phyloP scores from a whole-genome alignment of 2,888 invertebrate genomes.

The Selenia dentaria region DNA sequence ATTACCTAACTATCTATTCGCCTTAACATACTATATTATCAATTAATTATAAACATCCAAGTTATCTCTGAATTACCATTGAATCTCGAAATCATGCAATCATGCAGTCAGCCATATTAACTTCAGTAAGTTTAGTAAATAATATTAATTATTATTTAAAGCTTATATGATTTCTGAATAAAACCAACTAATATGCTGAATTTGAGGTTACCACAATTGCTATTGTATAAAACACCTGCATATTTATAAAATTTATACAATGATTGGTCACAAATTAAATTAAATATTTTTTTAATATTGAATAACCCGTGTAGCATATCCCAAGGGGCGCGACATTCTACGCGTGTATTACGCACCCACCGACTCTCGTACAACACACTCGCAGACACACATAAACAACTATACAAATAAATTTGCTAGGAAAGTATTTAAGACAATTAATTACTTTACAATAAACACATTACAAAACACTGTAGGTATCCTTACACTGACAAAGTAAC shows the following conservation, averaged over 20 bases:
- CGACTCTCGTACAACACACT: conserved; percentile 28
- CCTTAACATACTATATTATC: conserved; percentile 38
- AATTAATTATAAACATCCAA: conserved; percentile 37
- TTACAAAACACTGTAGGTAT: conserved; percentile 66
- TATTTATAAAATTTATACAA: conserved; percentile 64
- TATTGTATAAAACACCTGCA: conserved; percentile 60
- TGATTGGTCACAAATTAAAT: conserved; percentile 57
- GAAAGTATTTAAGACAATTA: conserved; percentile 58
- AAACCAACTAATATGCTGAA: conserved; percentile 60
- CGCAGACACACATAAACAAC: conserved; percentile 39
- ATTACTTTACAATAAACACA: conserved; percentile 68
- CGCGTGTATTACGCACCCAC: too few species aligned
- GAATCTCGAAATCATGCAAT: conserved; percentile 39
- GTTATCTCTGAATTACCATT: conserved; percentile 32
- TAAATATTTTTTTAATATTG: too few species aligned
- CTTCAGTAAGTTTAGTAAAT: too few species aligned
- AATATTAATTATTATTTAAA: conserved; percentile 42
- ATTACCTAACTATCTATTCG: conserved; percentile 59
- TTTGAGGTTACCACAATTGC: conserved; percentile 52
- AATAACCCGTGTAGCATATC: too few species aligned
- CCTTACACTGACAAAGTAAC: conserved; percentile 59
- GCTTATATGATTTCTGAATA: conserved; percentile 52
- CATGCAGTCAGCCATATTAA: conserved; percentile 43
- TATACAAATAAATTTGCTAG: conserved; percentile 62
- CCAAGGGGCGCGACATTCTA: too few species aligned